Conservation (phyloP, 2,888 invertebrate genomes). For the Camponotus fellah region DNA sequence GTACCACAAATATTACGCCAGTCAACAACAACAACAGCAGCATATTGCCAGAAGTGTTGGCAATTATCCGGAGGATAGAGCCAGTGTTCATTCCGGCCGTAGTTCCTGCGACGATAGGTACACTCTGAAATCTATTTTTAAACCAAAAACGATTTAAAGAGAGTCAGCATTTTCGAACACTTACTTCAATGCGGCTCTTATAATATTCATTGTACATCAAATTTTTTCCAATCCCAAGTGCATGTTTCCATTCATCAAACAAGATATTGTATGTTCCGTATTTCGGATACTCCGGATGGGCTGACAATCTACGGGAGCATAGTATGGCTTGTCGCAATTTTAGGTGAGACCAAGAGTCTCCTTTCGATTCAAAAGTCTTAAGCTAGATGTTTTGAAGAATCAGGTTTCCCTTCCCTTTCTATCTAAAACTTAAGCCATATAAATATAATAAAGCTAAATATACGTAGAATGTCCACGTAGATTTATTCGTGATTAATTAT, state of each 20-base stretch:
- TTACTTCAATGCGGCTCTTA: conserved; percentile 53
- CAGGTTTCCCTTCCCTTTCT: background rate
- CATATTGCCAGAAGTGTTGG: conserved; percentile 75
- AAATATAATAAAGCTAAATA: conserved; percentile 18
- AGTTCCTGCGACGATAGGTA: conserved; percentile 93
- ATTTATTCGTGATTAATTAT: background rate
- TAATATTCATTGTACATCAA: conserved; percentile 78
- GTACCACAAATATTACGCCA: conserved; percentile 91
- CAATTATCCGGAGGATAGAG: conserved; percentile 89
- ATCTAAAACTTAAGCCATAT: background rate
- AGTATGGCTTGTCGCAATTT: conserved; percentile 77
- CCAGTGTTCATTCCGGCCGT: conserved; percentile 93
- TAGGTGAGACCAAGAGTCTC: conserved; percentile 80
- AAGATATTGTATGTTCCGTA: conserved; percentile 82
- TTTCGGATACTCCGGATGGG: conserved; percentile 81
- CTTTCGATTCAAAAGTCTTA: conserved; percentile 72
- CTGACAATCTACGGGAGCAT: conserved; percentile 78
- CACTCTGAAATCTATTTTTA: conserved; percentile 68
- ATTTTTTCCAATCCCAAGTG: conserved; percentile 81
- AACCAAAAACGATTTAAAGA: conserved; percentile 31
- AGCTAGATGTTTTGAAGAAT: conserved; percentile 38
- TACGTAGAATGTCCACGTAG: conserved; percentile 7
- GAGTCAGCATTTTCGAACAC: conserved; percentile 13
- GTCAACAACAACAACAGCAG: conserved; percentile 78
- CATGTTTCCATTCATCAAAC: conserved; percentile 82